Conservation (phyloP, 2,113 vertebrate species). For the Martes martes region DNA sequence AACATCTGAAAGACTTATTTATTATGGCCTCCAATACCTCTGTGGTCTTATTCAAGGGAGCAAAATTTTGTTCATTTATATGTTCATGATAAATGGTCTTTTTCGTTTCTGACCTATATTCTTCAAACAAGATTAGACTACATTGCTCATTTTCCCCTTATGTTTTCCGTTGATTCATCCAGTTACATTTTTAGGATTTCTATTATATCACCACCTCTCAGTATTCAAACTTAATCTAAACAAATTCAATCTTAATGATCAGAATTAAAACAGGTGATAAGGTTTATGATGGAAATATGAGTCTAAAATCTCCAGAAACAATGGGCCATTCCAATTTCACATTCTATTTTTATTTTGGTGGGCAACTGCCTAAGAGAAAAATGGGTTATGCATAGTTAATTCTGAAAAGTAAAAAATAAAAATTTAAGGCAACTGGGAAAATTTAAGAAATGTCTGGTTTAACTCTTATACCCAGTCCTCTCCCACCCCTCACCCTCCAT, state of each 20-base stretch:
- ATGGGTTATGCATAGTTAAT: not conserved
- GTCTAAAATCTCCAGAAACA: not conserved
- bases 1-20: not conserved
- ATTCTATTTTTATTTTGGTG: not conserved
- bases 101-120: not conserved
- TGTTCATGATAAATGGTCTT: not conserved
- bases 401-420: not conserved
- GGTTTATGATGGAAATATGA: not conserved
- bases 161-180: not conserved
- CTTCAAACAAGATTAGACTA: not conserved
- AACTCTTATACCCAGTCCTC: not conserved
- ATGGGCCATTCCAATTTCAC: not conserved
- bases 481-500: not conserved
- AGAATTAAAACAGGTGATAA: not conserved
- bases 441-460: not conserved
- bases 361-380: not conserved
- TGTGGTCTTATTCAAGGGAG: not conserved
- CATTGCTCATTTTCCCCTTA: not conserved
- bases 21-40: not conserved
- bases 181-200: not conserved
- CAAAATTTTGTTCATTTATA: not conserved
- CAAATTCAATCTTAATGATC: not conserved
- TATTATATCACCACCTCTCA: not conserved
- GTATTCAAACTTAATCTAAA: not conserved
- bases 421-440: not conserved